Evolutionary conservation across 2,113 vertebrate genomes (phyloP).

Genomic region (Aldabrachelys gigantea): DNA sequence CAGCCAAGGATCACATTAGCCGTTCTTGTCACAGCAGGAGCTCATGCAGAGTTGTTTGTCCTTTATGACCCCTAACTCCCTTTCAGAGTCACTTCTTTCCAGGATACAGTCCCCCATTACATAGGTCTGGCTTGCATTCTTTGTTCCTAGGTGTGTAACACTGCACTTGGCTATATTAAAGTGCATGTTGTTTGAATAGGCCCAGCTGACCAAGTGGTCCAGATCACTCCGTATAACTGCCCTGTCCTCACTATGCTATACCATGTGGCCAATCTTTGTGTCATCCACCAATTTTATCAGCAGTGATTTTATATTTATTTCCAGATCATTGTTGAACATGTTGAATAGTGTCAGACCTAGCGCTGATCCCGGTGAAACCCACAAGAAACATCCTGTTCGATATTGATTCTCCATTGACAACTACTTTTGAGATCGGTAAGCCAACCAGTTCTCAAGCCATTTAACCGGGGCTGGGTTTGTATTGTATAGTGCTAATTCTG

Average conservation of each 20-base stretch:
- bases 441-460: not conserved
- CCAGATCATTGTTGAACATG: not conserved
- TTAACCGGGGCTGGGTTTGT: not conserved
- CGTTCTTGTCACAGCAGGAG: not conserved
- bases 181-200: not conserved
- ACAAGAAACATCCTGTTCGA: not conserved
- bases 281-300: not conserved
- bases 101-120: not conserved
- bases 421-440: not conserved
- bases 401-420: not conserved
- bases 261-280: not conserved
- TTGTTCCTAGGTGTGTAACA: not conserved
- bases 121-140: not conserved
- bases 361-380: not conserved
- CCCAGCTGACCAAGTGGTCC: not conserved
- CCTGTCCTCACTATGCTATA: not conserved
- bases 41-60: not conserved
- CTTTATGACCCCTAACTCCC: not conserved
- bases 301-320: not conserved
- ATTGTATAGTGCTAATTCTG: not conserved
- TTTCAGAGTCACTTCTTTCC: not conserved
- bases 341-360: not conserved
- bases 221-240: not conserved
- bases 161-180: not conserved
- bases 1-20: not conserved